Evolutionary conservation across 2,797 vertebrate genomes (phyloP).

Genomic region (Morelia viridis): DNA sequence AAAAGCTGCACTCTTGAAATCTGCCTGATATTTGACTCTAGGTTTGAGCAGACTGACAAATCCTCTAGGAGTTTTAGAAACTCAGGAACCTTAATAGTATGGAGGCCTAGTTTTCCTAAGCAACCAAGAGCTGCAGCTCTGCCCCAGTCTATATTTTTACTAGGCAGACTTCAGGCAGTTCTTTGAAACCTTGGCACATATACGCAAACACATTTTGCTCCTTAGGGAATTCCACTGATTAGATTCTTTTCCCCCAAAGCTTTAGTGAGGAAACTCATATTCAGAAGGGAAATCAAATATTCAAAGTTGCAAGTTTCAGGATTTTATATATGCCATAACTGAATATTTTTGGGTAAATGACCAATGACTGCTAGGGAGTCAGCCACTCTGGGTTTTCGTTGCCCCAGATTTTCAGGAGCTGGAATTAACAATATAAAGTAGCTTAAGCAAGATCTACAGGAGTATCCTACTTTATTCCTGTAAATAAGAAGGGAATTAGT

Average conservation of each 20-base stretch:
- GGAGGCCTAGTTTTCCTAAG: background rate
- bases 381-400: background rate
- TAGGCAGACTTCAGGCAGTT: background rate
- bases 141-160: background rate
- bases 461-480: constrained; percentile 9
- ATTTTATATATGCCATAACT: constrained; percentile 7
- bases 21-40: background rate
- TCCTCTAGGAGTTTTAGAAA: background rate
- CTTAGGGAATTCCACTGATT: constrained; percentile 25
- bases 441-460: background rate
- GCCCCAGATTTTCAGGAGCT: constrained; percentile 10
- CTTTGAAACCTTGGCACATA: constrained; percentile 30
- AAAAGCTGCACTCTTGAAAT: background rate
- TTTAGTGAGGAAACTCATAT: constrained; percentile 17
- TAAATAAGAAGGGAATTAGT: background rate
- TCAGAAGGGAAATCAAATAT: constrained; percentile 32
- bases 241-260: background rate
- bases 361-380: background rate
- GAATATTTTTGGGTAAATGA: constrained; percentile 15
- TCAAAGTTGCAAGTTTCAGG: background rate
- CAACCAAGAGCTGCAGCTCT: background rate
- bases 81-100: background rate
- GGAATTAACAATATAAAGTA: background rate
- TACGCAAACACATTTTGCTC: background rate
- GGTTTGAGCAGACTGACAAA: background rate